phyloP scores from a whole-genome alignment of 2,888 invertebrate genomes.

The Scaptomyza tumidula region DNA sequence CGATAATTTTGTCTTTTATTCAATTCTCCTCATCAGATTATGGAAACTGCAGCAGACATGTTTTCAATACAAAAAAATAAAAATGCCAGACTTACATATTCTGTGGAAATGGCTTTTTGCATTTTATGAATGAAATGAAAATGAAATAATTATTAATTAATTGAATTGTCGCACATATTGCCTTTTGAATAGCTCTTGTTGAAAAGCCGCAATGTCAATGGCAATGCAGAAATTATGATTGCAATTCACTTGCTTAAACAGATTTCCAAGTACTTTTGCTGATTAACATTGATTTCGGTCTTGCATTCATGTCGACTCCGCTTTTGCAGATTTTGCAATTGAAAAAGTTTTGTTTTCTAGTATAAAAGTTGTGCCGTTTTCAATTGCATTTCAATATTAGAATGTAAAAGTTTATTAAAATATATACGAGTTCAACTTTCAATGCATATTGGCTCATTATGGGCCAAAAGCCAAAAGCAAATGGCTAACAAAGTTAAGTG shows the following conservation, averaged over 20 bases:
- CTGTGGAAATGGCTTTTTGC: background rate
- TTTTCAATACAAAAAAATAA: background rate
- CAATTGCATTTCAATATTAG: conserved; percentile 37
- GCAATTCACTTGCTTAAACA: conserved; percentile 32
- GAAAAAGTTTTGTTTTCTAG: conserved; percentile 52
- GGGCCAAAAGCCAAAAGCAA: conserved; percentile 21
- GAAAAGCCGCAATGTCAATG: conserved; percentile 18
- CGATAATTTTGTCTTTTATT: conserved; percentile 5
- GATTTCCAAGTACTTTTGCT: conserved; percentile 26
- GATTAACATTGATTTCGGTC: conserved; percentile 41
- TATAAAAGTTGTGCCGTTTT: conserved; percentile 43
- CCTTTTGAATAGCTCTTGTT: conserved; percentile 15
- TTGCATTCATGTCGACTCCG: conserved; percentile 1
- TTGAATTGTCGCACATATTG: conserved; percentile 7
- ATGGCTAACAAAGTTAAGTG: conserved; percentile 58
- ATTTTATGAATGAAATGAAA: conserved; percentile 1
- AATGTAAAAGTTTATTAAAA: conserved; percentile 60
- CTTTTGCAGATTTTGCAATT: conserved; percentile 56
- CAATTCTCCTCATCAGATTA: too few relatives aligned
- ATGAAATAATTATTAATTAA: background rate
- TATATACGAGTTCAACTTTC: conserved; percentile 30
- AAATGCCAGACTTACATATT: background rate
- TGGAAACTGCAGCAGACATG: too few relatives aligned
- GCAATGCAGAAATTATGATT: conserved; percentile 16
- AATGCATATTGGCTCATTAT: conserved; percentile 56